These are phyloP conservation scores for Hirtodrosophila trivittata DNA, from an alignment of 2,888 invertebrate species.

Conservation along the genomic window DNA sequence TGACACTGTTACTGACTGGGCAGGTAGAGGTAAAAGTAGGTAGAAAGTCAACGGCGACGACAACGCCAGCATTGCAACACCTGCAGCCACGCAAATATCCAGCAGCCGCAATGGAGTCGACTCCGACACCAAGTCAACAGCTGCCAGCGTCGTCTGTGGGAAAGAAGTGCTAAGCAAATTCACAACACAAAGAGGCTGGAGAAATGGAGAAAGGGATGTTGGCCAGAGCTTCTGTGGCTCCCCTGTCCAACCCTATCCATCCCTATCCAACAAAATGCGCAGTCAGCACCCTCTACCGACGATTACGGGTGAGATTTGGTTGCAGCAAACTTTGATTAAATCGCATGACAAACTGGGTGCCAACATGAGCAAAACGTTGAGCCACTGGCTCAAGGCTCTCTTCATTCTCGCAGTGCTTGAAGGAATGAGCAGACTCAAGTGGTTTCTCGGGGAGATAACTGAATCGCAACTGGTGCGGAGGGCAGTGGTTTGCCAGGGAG, in stretches of 20 bases:
- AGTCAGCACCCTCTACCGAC: slow-evolving; percentile 28
- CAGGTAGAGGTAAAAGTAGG: no score
- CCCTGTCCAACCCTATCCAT: no score
- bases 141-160: slow-evolving; percentile 46
- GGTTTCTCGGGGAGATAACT: slow-evolving; percentile 51
- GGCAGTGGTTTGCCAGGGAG: no score
- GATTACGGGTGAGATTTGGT: slow-evolving; percentile 64
- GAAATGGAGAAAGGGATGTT: slow-evolving; percentile 18
- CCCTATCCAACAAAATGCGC: slow-evolving; percentile 52
- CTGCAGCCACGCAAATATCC: slow-evolving; percentile 70
- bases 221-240: slow-evolving; percentile 37
- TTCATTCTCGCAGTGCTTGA: slow-evolving; percentile 15
- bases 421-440: slow-evolving; percentile 51
- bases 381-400: slow-evolving; percentile 31
- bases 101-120: slow-evolving; percentile 35
- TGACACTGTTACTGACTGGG: slow-evolving; percentile 50
- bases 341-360: slow-evolving; percentile 61
- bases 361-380: slow-evolving; percentile 26
- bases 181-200: slow-evolving; percentile 64
- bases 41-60: slow-evolving; percentile 19
- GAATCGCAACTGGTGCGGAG: slow-evolving; percentile 16
- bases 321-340: slow-evolving; percentile 75
- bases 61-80: slow-evolving; percentile 36
- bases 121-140: slow-evolving; percentile 45
- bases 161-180: slow-evolving; percentile 75